Conservation (phyloP, 2,113 vertebrate species). For the Picathartes gymnocephalus region DNA sequence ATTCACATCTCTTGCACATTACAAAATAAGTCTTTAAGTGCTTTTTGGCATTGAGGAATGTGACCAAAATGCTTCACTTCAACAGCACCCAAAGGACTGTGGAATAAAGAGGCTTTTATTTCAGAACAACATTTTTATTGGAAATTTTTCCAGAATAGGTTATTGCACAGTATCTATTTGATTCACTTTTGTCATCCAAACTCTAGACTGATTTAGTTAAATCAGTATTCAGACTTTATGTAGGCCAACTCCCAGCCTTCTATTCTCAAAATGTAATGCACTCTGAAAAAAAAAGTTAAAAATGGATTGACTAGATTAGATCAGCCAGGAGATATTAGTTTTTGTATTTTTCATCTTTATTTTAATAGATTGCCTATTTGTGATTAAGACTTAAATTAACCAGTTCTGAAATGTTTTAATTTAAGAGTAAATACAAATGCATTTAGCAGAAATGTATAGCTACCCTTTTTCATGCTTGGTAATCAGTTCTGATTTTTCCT, state of each 20-base stretch:
- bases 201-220: background rate
- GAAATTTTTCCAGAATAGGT: background rate
- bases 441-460: background rate
- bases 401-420: background rate
- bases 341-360: background rate
- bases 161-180: background rate
- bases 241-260: background rate
- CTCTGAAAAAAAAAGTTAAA: background rate
- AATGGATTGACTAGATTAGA: background rate
- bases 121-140: background rate
- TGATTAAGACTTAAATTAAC: background rate
- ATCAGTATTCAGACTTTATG: background rate
- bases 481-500: background rate
- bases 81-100: background rate
- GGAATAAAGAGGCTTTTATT: background rate
- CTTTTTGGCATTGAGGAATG: background rate
- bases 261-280: background rate
- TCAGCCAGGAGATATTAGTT: background rate
- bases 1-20: background rate
- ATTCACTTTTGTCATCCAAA: background rate
- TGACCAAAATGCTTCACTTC: background rate
- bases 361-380: background rate
- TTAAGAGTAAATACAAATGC: background rate
- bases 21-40: background rate
- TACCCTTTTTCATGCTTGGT: background rate